Percentiles rank a stretch among this genome's conserved stretches.
phyloP scores from a whole-genome alignment of 2,888 invertebrate genomes.

The Nysson spinosus region DNA sequence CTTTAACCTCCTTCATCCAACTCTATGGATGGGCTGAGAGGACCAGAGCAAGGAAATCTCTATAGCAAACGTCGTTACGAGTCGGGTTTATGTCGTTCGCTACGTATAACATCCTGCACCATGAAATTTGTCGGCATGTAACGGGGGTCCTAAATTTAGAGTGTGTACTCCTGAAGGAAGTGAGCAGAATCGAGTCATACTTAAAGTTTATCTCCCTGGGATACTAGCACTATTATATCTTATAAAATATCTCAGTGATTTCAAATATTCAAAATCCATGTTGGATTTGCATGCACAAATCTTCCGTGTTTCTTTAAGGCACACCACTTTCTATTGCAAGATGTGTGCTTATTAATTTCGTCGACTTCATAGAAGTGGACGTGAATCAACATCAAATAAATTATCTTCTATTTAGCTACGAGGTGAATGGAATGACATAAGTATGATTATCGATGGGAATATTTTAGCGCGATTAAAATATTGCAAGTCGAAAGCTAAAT shows the following conservation, averaged over 20 bases:
- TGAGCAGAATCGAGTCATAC: constrained; percentile 30
- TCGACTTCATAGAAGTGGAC: no score
- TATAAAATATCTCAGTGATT: constrained; percentile 27
- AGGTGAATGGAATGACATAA: no score
- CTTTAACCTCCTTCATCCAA: constrained; percentile 51
- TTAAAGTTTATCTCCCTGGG: constrained; percentile 29
- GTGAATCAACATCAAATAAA: no score
- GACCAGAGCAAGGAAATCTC: constrained; percentile 65
- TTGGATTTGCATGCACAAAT: no score
- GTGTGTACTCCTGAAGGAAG: constrained; percentile 32
- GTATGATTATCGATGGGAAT: no score
- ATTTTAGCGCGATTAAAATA: no score
- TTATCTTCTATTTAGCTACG: no score
- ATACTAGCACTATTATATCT: constrained; percentile 28
- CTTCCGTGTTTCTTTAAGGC: no score
- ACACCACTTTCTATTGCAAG: no score
- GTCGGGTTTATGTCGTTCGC: constrained; percentile 67
- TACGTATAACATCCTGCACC: constrained; percentile 57
- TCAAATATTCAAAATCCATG: no score
- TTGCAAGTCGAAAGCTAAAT: constrained; percentile 33
- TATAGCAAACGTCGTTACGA: constrained; percentile 69
- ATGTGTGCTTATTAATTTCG: no score
- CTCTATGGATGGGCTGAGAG: constrained; percentile 50
- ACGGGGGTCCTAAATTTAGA: constrained; percentile 54
- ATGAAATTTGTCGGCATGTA: constrained; percentile 61